Base-by-base conservation (phyloP, 2,113 vertebrate genomes). In the Aphelocoma coerulescens region DNA sequence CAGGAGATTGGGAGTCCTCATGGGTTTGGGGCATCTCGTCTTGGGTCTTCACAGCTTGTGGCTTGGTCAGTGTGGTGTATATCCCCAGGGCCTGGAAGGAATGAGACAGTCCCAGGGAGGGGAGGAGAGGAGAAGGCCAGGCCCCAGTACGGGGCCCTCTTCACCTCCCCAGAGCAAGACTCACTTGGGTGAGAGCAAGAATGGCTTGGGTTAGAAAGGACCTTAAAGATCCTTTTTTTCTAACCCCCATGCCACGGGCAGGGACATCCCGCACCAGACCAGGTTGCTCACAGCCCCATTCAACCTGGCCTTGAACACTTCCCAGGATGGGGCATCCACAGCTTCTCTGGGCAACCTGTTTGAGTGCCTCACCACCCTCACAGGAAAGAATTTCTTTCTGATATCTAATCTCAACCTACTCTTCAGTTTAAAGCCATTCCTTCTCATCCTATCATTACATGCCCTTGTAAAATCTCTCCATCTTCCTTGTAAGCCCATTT, bases 71-170 rank as follows among this genome's bases (percentile, higher is more conserved):
- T 4, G 97, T 95, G 28, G 95, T 77, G 49, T 98, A 98, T 10
- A 98, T 98, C 26, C 98, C 97, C 97, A 98, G 95, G 30, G 98
- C 98, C 98, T 98, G 75, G 8, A 52, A n/a, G 69, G 18, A 93
- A 63, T 0, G 0, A 91, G 20, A 96, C 5, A 61, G 11, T 16
- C 11, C 23, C 37, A 14, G 22, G 8, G 19, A 48, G 30, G 20
- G 4, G 22, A 59, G 11, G 11, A n/a, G 17, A 24, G 7, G 16
- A 87, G 32, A 89, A 4, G 27, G 11, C 16, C 7, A 10, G 21
- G 20, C 18, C 13, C 15, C 1, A 1, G 18, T 1, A 2, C 4
- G 5, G 22, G 6, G 61, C 21, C 33, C 13, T 17, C 41, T 39
- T 68, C 54, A 61, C 28, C 5, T 58, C 19, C 11, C 15, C 0